Evolutionary conservation across 2,888 invertebrate species (phyloP), one percentile per base, ranked within the genome.

Genomic region (Lepidonotus clava): DNA sequence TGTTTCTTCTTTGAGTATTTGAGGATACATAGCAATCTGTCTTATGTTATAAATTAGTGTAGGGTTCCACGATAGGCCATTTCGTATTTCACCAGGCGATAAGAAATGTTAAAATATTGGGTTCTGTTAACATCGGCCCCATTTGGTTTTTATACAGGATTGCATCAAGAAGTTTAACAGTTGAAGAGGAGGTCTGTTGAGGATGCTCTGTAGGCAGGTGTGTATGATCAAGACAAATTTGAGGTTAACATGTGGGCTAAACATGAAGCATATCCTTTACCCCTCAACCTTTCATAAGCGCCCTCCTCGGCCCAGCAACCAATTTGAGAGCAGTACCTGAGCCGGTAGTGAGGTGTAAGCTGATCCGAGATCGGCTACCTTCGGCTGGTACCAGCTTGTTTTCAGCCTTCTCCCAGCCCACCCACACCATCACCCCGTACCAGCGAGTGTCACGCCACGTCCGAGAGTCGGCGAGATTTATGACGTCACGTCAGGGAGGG

Each of bases 211-310:
- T 8, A 8, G 71, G 21, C 71, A 71, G 71, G 71, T 71, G 71
- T 71, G 71, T 71, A n/a, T 71, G 71, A 71, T 71, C 71, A 71
- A 71, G 71, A 71, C 71, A 71, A 71, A 71, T 71, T 71, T 36
- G 71, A 36, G 71, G 71, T 71, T 71, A 71, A 71, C 71, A 71
- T 71, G 71, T 71, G 71, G 34, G 71, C 71, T 18, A 36, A 71
- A 71, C 71, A 71, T 71, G 71, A 71, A 71, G 5, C 71, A 11
- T 71, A 71, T 71, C 34, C 71, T 6, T 71, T 71, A 71, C 71
- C 34, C 14, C 71, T 0, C 36, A 34, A 71, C 71, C 71, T 38
- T 71, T 71, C 71, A 71, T 38, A 71, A 18, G 36, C 14, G 38
- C 4, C 71, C 71, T 71, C 71, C 71, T n/a, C 34, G 71, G 36